A percentile compares a stretch with the other conserved stretches of the same genome.
Conservation (phyloP, 2,113 vertebrate species). For the Cyprinodon variegatus region DNA sequence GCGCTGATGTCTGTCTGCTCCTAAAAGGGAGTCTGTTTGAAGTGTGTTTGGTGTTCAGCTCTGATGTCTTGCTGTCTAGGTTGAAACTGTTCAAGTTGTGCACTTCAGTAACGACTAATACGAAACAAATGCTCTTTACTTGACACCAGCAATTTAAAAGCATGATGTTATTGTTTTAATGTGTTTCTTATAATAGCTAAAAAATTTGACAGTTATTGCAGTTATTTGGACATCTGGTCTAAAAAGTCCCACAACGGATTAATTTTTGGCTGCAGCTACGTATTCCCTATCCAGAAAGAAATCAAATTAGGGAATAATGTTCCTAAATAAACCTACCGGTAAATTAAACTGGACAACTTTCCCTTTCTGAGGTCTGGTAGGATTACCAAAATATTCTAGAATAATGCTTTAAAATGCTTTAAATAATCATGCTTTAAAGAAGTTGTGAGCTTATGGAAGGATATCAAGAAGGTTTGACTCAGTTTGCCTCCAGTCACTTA, state of each 20-base stretch:
- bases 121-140: slow-evolving; percentile 34
- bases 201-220: not conserved
- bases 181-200: not conserved
- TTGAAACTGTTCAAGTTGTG: slow-evolving; percentile 8
- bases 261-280: not conserved
- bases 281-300: not conserved
- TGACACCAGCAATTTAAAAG: not conserved
- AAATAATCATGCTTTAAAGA: not conserved
- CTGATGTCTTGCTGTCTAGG: not conserved
- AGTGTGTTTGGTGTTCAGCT: slow-evolving; percentile 7
- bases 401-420: no score
- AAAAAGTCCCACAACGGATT: not conserved
- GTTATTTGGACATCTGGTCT: not conserved
- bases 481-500: not conserved
- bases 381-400: no score
- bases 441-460: not conserved
- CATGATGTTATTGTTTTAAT: not conserved
- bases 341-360: no score
- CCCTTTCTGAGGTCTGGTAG: no score
- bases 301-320: not conserved
- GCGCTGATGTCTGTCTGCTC: slow-evolving; percentile 10
- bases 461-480: not conserved
- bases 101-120: slow-evolving; percentile 19
- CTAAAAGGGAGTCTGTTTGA: slow-evolving; percentile 38
- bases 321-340: no score